Evolutionary conservation across 1,140 invertebrate species (phyloP).

Genomic region (Sogatella furcifera): DNA sequence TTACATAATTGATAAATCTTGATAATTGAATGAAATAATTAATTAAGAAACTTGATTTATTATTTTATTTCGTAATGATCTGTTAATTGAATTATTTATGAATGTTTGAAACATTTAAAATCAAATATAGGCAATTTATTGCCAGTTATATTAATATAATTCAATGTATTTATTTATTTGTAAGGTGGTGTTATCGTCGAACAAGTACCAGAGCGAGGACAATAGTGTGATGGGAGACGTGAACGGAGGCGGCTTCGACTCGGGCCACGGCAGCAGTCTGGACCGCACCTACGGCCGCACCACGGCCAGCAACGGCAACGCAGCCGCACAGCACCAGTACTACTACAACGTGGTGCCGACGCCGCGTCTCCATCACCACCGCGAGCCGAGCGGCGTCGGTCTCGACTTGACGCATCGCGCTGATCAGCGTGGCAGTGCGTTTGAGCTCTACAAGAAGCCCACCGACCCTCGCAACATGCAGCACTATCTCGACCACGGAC

Average conservation of each 20-base stretch:
- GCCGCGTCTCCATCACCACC: conserved; percentile 37
- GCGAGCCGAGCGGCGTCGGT: conserved; percentile 41
- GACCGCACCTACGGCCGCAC: conserved; percentile 31
- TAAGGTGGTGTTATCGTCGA: conserved; percentile 24
- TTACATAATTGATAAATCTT: no score
- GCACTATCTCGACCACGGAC: conserved; percentile 27
- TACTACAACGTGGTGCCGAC: conserved; percentile 47
- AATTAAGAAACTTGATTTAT: no score
- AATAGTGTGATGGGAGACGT: conserved; percentile 19
- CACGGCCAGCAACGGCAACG: conserved; percentile 26
- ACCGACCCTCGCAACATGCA: conserved; percentile 30
- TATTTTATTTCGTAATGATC: no score
- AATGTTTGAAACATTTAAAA: no score
- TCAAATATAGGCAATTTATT: no score
- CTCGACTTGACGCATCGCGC: conserved; percentile 70
- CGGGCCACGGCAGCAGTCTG: conserved; percentile 38
- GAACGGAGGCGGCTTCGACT: conserved; percentile 32
- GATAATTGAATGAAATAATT: no score
- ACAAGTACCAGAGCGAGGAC: conserved; percentile 24
- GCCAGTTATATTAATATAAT: no score
- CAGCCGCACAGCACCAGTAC: conserved; percentile 34
- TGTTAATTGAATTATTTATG: no score
- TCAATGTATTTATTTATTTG: not conserved
- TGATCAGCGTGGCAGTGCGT: conserved; percentile 86
- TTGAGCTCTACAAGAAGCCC: conserved; percentile 88